Evolutionary conservation across 2,888 invertebrate species (phyloP).

Genomic region (Drosophila pseudotakahashii): DNA sequence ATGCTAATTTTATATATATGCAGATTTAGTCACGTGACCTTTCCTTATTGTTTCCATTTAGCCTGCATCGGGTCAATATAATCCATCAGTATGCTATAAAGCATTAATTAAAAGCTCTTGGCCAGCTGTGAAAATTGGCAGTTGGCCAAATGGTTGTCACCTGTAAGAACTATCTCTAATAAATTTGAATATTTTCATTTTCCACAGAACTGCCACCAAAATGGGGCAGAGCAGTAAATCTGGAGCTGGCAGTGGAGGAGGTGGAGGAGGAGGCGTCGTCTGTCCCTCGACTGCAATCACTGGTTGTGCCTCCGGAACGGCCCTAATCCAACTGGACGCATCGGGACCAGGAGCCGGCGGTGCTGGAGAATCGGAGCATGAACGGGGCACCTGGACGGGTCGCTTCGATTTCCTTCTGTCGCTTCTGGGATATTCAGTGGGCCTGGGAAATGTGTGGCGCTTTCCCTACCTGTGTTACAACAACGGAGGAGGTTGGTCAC

Average conservation of each 20-base stretch:
- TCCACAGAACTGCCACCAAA: constrained; percentile 50
- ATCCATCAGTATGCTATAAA: constrained; percentile 66
- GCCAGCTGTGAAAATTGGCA: constrained; percentile 78
- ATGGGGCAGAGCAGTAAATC: constrained; percentile 42
- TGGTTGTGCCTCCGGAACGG: constrained; percentile 81
- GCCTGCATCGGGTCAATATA: constrained; percentile 8
- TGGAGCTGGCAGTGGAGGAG: constrained; percentile 33
- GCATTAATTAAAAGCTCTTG: constrained; percentile 80
- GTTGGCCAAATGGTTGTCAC: constrained; percentile 46
- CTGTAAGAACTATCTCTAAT: constrained; percentile 58
- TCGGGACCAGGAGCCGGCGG: constrained; percentile 43
- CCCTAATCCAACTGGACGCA: constrained; percentile 75
- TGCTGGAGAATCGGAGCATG: constrained; percentile 83
- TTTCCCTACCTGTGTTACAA: constrained; percentile 91
- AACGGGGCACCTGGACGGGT: constrained; percentile 90
- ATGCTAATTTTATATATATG: background rate
- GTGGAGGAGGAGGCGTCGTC: constrained; percentile 20
- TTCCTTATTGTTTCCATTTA: background rate
- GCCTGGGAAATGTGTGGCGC: constrained; percentile 90
- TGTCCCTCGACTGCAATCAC: constrained; percentile 69
- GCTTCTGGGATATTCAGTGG: constrained; percentile 89
- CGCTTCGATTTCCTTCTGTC: constrained; percentile 90
- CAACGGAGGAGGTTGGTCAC: constrained; percentile 88
- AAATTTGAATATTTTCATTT: constrained; percentile 7
- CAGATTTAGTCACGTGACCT: background rate